Base-by-base conservation (phyloP, 2,113 vertebrate species). In the Lasiurus cinereus region DNA sequence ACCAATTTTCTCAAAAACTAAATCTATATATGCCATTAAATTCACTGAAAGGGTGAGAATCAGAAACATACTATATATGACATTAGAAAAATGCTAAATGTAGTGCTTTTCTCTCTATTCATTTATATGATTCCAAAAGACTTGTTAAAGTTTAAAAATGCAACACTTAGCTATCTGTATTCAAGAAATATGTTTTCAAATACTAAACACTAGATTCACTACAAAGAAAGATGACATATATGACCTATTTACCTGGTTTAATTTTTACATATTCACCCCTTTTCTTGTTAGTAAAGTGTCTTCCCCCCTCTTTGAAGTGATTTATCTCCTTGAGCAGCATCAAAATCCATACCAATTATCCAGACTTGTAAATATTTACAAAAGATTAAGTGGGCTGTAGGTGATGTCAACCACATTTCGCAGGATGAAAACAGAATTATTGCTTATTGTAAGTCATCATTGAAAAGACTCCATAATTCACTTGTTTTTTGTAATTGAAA, bases 301-400 rank as follows among this genome's bases (percentile, higher is more conserved):
- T 78, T 4, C 14, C 39, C 27, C 54, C 2, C 4, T 74, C 16
- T 92, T 46, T 83, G 29, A 79, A 3, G 27, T 76, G 24, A 50
- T 77, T 82, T 29, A 22, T 24, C 18, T 22, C 88, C 21, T 79
- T 85, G 83, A 83, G 19, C 52, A 83, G 3, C 21, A 91, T 59
- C 66, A 91, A 88, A 93, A 79, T 64, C 50, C 64, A 54, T 91
- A 70, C 11, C n/a, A 88, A 85, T 86, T 74, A 90, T 95, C 90
- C 64, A 78, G 64, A 94, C 54, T 83, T 85, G 72, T 48, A 96
- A 94, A 96, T 93, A 96, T 96, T 96, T 95, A 85, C 54, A 90
- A 92, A 96, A 94, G 95, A 91, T 88, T 88, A 94, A 96, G 46
- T 39, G 92, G 36, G 12, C 66, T 92, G 16, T 43, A 92, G 62